Evolutionary conservation across 2,888 invertebrate genomes (phyloP).

Genomic region (Pammene fasciana): DNA sequence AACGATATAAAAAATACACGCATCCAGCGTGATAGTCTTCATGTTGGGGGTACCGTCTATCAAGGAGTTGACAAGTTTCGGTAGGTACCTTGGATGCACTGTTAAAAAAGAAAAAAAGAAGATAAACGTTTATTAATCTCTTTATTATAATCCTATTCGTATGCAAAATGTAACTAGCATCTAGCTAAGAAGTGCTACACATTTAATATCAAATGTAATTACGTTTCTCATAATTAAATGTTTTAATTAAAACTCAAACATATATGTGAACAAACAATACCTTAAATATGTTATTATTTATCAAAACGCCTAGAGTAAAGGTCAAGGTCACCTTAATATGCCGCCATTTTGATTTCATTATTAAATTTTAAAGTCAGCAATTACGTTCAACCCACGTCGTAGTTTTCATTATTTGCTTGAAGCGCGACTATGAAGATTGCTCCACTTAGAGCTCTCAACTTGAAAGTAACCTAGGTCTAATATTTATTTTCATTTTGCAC

Average conservation of each 20-base stretch:
- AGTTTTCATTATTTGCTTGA: slow-evolving; percentile 35
- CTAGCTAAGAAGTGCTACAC: no score
- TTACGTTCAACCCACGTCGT: slow-evolving; percentile 11
- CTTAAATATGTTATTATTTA: background rate
- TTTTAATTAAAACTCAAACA: background rate
- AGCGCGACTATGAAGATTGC: background rate
- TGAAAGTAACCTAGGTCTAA: background rate
- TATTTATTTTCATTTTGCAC: no score
- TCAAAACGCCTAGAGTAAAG: slow-evolving; percentile 2
- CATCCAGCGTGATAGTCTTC: no score
- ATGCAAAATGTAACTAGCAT: no score
- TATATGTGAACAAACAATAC: background rate
- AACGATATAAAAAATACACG: no score
- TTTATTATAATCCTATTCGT: no score
- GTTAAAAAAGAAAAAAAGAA: no score
- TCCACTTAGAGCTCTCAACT: background rate
- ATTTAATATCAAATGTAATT: no score
- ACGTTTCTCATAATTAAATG: background rate
- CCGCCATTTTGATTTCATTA: slow-evolving; percentile 8
- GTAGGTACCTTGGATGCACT: no score
- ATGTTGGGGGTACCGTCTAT: no score
- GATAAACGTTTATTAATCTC: no score
- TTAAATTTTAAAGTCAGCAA: slow-evolving; percentile 21
- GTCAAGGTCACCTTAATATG: slow-evolving; percentile 11
- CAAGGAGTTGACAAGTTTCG: no score